Conservation (phyloP, 2,113 vertebrate species). For the Oceanodroma tethys region DNA sequence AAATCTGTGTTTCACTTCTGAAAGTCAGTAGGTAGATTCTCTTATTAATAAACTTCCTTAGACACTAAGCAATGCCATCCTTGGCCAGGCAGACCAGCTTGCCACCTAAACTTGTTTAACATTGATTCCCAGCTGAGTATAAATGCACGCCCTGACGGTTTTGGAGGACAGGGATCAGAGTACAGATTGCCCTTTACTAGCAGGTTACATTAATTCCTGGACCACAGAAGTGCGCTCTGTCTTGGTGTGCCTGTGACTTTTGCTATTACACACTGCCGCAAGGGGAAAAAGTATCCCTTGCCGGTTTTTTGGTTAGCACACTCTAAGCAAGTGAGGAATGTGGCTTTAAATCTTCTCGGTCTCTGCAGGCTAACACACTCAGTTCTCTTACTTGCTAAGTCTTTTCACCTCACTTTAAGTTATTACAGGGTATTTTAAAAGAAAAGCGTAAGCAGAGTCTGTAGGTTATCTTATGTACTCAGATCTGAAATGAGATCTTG, state of each 20-base stretch:
- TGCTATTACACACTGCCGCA: neutral
- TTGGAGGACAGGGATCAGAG: neutral
- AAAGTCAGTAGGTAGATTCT: neutral
- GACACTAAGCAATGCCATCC: neutral
- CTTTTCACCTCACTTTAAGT: neutral
- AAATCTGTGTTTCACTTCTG: neutral
- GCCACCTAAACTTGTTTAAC: neutral
- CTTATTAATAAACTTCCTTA: neutral
- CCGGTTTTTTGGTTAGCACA: neutral
- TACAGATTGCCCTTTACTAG: neutral
- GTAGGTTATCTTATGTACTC: neutral
- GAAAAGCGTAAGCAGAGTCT: neutral
- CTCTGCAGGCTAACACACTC: neutral
- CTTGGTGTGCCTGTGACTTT: neutral
- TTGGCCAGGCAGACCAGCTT: neutral
- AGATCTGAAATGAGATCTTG: neutral
- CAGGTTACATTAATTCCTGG: neutral
- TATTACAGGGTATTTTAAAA: neutral
- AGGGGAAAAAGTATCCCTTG: neutral
- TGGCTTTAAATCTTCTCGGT: neutral
- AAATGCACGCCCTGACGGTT: neutral
- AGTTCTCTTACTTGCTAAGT: neutral
- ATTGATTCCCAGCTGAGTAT: neutral
- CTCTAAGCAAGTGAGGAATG: neutral
- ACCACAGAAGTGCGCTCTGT: neutral